Conservation (phyloP, 2,113 vertebrate species). For the Nannobrachium achirus region DNA sequence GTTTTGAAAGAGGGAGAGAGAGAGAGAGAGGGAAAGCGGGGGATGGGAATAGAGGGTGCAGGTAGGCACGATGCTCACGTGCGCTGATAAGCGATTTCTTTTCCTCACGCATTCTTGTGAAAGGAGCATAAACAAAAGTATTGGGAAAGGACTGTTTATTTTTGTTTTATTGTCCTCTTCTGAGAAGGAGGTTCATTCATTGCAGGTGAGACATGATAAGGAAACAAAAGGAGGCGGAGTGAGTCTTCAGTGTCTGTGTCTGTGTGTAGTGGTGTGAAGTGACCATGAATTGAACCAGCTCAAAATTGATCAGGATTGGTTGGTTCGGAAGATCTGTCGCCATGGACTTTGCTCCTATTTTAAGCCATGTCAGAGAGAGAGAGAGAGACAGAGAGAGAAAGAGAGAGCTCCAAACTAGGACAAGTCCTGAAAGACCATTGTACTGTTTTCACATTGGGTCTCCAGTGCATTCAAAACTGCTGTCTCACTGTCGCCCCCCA, state of each 20-base stretch:
- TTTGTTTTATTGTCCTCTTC: too few relatives aligned
- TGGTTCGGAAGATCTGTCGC: not conserved
- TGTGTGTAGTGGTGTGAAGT: too few relatives aligned
- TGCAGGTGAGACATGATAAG: not conserved
- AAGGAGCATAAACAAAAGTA: not conserved
- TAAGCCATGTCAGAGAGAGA: not conserved
- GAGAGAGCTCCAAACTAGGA: conserved; percentile 64
- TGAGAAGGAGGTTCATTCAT: too few relatives aligned
- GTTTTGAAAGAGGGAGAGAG: not conserved
- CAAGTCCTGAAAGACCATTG: conserved; percentile 76
- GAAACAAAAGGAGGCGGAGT: not conserved
- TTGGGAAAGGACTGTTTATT: not conserved
- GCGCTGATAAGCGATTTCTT: not conserved
- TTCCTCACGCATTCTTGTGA: not conserved
- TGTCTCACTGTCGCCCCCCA: conserved; percentile 65
- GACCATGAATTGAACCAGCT: too few relatives aligned
- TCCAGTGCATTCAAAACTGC: conserved; percentile 70
- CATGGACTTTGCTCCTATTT: not conserved
- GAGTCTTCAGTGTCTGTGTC: not conserved
- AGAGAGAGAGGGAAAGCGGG: not conserved
- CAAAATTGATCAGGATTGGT: not conserved
- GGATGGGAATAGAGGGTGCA: not conserved
- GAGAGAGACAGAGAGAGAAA: not conserved
- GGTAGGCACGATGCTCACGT: not conserved
- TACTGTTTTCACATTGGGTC: conserved; percentile 52